These are phyloP conservation scores for Fratercula arctica DNA, from an alignment of 2,797 vertebrate species.

Conservation along the genomic window DNA sequence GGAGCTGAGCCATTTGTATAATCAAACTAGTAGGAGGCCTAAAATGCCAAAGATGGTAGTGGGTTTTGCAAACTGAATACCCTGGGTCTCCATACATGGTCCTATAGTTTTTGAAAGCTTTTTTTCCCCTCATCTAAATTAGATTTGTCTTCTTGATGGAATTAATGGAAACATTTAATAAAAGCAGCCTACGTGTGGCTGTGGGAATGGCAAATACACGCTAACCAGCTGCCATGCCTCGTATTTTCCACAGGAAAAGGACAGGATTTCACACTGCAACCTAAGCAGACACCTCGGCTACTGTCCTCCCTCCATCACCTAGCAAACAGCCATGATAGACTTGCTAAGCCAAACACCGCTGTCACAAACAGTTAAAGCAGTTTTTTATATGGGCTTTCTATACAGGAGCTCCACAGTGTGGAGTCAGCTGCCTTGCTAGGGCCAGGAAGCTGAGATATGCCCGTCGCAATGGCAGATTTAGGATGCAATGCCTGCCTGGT, in stretches of 20 bases:
- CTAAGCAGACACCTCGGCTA: neutral
- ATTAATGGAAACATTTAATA: neutral
- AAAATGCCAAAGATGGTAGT: neutral
- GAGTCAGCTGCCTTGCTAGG: neutral
- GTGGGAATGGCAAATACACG: neutral
- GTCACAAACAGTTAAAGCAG: neutral
- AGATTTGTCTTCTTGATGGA: neutral
- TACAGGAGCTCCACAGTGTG: accelerated
- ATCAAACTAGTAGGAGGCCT: neutral
- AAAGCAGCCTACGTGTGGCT: neutral
- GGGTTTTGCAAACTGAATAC: neutral
- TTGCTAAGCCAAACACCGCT: neutral
- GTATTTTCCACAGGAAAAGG: neutral
- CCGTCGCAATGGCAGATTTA: accelerated
- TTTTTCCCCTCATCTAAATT: neutral
- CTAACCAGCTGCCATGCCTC: neutral
- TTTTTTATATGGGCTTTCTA: neutral
- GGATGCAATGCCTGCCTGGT: neutral
- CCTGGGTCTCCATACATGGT: neutral
- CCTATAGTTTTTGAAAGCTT: neutral
- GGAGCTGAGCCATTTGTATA: neutral
- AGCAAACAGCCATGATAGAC: neutral
- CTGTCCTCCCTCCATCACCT: neutral
- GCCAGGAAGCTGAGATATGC: neutral
- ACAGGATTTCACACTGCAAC: neutral